These are phyloP conservation scores for Laterallus jamaicensis DNA, from an alignment of 2,113 vertebrate species.

Conservation along the genomic window DNA sequence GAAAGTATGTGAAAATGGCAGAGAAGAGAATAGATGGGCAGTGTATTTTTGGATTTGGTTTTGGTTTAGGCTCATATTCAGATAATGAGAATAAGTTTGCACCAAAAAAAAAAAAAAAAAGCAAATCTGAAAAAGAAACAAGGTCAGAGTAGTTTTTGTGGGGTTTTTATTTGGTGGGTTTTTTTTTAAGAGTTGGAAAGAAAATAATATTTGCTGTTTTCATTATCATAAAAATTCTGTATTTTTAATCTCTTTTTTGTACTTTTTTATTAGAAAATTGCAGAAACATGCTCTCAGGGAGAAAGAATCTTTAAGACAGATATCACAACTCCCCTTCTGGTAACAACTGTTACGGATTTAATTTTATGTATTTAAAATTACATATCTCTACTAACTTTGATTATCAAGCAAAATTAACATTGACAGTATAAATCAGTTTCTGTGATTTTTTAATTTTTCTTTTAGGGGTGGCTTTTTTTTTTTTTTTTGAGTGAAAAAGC, in stretches of 20 bases:
- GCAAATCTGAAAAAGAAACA: not conserved
- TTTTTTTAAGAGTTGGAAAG: not conserved
- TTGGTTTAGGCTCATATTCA: not conserved
- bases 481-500: not conserved
- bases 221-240: not conserved
- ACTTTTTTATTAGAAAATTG: not conserved
- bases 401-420: not conserved
- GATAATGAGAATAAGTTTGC: not conserved
- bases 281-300: not conserved
- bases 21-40: not conserved
- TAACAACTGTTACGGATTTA: not conserved
- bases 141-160: not conserved
- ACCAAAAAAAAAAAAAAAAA: not conserved
- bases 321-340: not conserved
- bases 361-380: not conserved
- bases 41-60: not conserved
- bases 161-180: no score
- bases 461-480: no score
- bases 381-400: not conserved
- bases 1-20: not conserved
- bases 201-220: not conserved
- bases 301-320: not conserved
- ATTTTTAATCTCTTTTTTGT: not conserved
- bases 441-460: no score
- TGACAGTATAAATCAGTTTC: not conserved